These are phyloP conservation scores for Agrilus planipennis DNA, from an alignment of 1,140 invertebrate genomes.

Conservation along the genomic window DNA sequence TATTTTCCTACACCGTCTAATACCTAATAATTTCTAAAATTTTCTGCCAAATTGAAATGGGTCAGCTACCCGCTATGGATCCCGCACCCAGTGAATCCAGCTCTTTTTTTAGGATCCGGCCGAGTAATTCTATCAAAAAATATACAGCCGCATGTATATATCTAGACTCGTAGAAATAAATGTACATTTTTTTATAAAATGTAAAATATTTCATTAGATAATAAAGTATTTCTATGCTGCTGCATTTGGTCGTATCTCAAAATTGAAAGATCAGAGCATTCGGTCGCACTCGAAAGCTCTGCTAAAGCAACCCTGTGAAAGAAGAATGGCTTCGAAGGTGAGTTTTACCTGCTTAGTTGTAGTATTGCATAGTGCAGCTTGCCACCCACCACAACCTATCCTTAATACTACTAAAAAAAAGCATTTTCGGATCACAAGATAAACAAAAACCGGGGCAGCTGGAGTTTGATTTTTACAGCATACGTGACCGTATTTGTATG, in stretches of 20 bases:
- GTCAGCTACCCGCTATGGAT: too few species aligned
- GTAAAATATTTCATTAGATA: conserved; percentile 2
- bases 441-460: conserved; percentile 6
- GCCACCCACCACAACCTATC: conserved; percentile 14
- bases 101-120: background rate
- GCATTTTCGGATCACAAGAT: background rate
- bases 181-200: conserved; percentile 1
- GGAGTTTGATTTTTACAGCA: conserved; percentile 6
- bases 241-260: background rate
- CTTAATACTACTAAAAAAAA: conserved; percentile 3
- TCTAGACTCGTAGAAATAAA: conserved; percentile 1
- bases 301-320: conserved; percentile 6
- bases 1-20: too few species aligned
- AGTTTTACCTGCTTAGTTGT: conserved; percentile 10
- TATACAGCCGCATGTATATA: background rate
- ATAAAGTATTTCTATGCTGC: conserved; percentile 1
- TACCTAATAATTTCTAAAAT: too few species aligned
- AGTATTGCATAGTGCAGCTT: conserved; percentile 16
- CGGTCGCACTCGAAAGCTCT: conserved; percentile 2
- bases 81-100: background rate
- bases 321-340: conserved; percentile 2
- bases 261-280: conserved; percentile 6
- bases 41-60: too few species aligned
- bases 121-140: background rate
- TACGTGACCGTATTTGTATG: too few species aligned